These are phyloP conservation scores for Chymomyza amoena DNA, from an alignment of 2,888 invertebrate species.

Conservation along the genomic window DNA sequence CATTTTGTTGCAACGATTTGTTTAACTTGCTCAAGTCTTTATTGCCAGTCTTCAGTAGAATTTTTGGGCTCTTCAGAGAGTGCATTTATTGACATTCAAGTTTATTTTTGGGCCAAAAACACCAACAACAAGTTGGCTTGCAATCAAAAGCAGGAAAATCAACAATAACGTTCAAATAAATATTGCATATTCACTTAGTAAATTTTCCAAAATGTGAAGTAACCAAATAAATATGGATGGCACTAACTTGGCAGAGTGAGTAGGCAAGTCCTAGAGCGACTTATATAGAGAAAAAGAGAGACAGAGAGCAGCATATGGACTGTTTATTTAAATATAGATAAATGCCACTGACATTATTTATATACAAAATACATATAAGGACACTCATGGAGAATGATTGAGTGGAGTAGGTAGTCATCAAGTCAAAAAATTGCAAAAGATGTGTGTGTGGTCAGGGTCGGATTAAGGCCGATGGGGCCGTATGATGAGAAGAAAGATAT, in stretches of 20 bases:
- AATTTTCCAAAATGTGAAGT: slow-evolving; percentile 60
- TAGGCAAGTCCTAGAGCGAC: not conserved
- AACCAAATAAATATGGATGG: slow-evolving; percentile 55
- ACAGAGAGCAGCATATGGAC: slow-evolving; percentile 10
- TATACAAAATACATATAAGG: slow-evolving; percentile 14
- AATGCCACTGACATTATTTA: slow-evolving; percentile 64
- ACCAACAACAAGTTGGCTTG: slow-evolving; percentile 18
- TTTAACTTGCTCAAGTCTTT: slow-evolving; percentile 24
- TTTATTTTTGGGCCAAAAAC: slow-evolving; percentile 26
- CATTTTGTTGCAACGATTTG: slow-evolving; percentile 50
- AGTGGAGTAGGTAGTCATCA: not conserved
- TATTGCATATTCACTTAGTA: slow-evolving; percentile 49
- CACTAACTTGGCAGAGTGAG: not conserved
- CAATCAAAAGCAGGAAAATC: slow-evolving; percentile 61
- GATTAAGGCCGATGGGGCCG: too few species aligned
- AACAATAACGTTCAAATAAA: slow-evolving; percentile 62
- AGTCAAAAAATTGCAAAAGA: not conserved
- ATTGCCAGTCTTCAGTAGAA: not conserved
- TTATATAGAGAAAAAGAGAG: not conserved
- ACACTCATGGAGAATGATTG: not conserved
- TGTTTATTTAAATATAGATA: slow-evolving; percentile 69
- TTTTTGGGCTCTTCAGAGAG: not conserved
- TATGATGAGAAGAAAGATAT: too few species aligned
- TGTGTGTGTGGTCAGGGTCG: not conserved
- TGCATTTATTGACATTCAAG: slow-evolving; percentile 36